Conservation (phyloP, 1,140 invertebrate species). For the Cataglyphis hispanica region DNA sequence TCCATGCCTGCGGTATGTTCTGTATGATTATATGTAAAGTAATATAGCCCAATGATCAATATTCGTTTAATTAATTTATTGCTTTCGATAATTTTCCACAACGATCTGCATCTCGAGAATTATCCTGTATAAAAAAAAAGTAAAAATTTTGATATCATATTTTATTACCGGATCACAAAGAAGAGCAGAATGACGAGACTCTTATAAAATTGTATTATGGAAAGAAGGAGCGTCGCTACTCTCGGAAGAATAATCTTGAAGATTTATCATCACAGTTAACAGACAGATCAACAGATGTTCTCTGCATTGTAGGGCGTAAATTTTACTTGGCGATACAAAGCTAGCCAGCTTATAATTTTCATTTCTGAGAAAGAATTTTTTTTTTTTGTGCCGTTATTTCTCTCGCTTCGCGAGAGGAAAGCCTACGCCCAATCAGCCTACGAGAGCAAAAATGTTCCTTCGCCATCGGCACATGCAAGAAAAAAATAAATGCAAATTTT, state of each 20-base stretch:
- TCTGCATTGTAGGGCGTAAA: background rate
- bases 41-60: background rate
- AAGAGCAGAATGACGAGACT: background rate
- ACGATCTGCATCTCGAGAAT: background rate
- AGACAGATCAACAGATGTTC: background rate
- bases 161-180: background rate
- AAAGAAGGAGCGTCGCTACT: background rate
- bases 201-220: background rate
- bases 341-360: too few species aligned
- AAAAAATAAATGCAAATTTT: background rate
- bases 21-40: constrained; percentile 27
- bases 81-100: background rate
- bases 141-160: background rate
- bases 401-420: background rate
- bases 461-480: constrained; percentile 11
- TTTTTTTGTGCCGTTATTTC: background rate
- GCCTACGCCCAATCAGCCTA: too few species aligned
- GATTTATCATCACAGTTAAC: background rate
- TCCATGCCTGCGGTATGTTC: background rate
- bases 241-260: background rate
- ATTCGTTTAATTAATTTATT: constrained; percentile 35
- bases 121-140: background rate
- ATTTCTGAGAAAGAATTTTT: too few species aligned
- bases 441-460: too few species aligned
- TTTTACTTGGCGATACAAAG: too few species aligned